These are phyloP conservation scores for Ips typographus DNA, from an alignment of 1,140 invertebrate genomes.

Conservation along the genomic window DNA sequence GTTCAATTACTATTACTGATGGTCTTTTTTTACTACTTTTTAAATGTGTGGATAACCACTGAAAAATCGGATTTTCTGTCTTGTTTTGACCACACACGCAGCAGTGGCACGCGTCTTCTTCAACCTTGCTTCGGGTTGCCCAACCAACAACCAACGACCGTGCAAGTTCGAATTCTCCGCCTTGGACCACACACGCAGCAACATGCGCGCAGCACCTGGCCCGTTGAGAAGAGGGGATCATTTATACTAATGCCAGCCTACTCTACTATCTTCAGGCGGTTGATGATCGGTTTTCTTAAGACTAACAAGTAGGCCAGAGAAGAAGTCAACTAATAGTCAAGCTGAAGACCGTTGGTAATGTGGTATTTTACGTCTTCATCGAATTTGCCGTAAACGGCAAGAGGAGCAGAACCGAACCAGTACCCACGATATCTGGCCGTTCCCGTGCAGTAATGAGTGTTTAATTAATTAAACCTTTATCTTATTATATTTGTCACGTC, in stretches of 20 bases:
- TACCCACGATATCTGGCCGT: background rate
- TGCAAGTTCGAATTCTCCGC: constrained; percentile 6
- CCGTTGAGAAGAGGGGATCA: background rate
- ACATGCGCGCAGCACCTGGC: constrained; percentile 10
- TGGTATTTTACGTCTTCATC: background rate
- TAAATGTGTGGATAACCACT: too few relatives aligned
- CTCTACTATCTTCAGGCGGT: background rate
- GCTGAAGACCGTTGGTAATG: background rate
- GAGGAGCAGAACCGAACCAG: background rate
- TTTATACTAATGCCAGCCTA: too few relatives aligned
- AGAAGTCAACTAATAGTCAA: background rate
- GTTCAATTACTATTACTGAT: too few relatives aligned
- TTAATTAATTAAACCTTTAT: constrained; percentile 20
- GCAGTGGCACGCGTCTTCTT: background rate
- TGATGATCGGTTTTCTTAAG: background rate
- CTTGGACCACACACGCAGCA: constrained; percentile 26
- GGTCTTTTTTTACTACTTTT: too few relatives aligned
- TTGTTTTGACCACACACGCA: constrained; percentile 8
- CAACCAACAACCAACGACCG: background rate
- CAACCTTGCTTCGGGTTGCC: background rate
- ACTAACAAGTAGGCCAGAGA: background rate
- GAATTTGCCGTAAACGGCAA: background rate
- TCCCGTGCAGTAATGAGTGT: constrained; percentile 5
- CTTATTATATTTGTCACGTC: constrained; percentile 31
- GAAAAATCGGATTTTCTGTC: background rate